Evolutionary conservation across 2,113 vertebrate species (phyloP).

Genomic region (Lanius collurio): DNA sequence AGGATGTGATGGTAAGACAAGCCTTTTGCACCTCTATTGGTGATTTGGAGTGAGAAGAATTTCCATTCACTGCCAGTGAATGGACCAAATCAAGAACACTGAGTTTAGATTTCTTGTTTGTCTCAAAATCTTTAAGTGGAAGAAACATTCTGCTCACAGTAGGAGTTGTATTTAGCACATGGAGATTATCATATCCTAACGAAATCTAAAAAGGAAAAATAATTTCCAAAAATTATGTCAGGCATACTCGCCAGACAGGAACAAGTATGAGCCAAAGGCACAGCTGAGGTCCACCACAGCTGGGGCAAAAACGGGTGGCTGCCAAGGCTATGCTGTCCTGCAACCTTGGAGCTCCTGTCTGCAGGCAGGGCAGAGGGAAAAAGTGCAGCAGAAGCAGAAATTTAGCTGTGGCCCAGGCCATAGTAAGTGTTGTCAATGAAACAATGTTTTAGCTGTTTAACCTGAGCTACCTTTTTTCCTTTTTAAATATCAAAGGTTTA

Average conservation of each 20-base stretch:
- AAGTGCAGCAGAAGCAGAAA: neutral
- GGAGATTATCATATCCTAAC: neutral
- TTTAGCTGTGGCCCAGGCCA: neutral
- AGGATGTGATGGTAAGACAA: neutral
- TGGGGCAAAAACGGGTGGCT: accelerated
- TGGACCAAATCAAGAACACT: neutral
- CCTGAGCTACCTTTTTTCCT: neutral
- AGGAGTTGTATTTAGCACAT: neutral
- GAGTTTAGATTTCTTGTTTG: neutral
- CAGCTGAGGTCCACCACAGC: neutral
- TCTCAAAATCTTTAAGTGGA: neutral
- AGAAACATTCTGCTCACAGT: neutral
- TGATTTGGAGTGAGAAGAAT: neutral
- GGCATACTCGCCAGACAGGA: neutral
- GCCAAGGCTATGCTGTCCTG: accelerated
- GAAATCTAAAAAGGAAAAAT: neutral
- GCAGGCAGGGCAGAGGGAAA: neutral
- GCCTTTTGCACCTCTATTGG: neutral
- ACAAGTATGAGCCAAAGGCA: accelerated
- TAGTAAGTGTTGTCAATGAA: neutral
- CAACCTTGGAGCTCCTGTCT: neutral
- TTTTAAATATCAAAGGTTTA: neutral
- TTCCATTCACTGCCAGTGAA: neutral
- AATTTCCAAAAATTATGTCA: neutral
- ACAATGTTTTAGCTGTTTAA: neutral